Base-by-base conservation (phyloP, 1,140 invertebrate species). In the Pseudobourletiella spinata region DNA sequence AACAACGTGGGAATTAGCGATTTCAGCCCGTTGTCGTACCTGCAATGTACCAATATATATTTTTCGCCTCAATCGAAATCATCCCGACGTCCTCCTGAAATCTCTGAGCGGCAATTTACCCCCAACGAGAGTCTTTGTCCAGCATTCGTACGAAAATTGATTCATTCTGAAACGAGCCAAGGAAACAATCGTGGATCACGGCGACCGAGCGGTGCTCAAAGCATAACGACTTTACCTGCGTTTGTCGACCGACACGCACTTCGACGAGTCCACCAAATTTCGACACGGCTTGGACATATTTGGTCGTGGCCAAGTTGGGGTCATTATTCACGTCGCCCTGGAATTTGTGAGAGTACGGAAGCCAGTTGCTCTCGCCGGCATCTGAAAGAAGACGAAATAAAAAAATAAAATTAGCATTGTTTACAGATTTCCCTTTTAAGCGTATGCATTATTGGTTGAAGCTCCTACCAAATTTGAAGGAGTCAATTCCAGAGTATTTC, bases 121-220 rank as follows among this genome's bases (percentile, higher is more conserved):
- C 60, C 51, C 51, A 62, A 4, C n/a, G 1, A 0, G 88, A 86
- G 72, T 88, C 83, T 57, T 81, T 92, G 75, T 95, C 91, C 8
- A 93, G 80, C 84, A 95, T 92, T 43, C 93, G 81, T 0, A 93
- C 81, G 73, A 91, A 91, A 35, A 91, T 81, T 1, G 86, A 35
- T 25, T 35, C n/a, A 1, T 6, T 35, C 58, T 62, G 39, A 18
- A 22, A 43, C 46, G 29, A 39, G 55, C n/a, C 15, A 44, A n/a
- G n/a, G n/a, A n/a, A n/a, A n/a, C n/a, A n/a, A n/a, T n/a, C n/a
- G n/a, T n/a, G n/a, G n/a, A n/a, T n/a, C n/a, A n/a, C n/a, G n/a
- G n/a, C n/a, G n/a, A n/a, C n/a, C n/a, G n/a, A n/a, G n/a, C n/a
- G n/a, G n/a, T n/a, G n/a, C n/a, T n/a, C n/a, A n/a, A n/a, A n/a